A percentile compares a stretch with the other conserved stretches of the same genome.
These are phyloP conservation scores for Nomada ruficornis DNA, from an alignment of 2,888 invertebrate species.

Conservation along the genomic window DNA sequence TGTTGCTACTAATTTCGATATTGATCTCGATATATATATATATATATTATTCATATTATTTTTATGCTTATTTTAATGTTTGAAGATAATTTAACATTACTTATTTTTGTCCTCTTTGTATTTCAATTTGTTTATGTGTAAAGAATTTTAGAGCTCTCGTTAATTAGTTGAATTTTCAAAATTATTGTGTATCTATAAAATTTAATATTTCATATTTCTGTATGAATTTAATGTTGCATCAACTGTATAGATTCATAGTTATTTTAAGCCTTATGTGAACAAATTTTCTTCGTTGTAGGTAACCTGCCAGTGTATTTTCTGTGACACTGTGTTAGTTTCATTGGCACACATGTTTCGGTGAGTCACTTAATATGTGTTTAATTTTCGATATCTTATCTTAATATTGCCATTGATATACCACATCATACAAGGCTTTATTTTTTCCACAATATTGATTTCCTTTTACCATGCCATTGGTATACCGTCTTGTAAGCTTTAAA, in stretches of 20 bases:
- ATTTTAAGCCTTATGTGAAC: background rate
- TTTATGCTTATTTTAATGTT: background rate
- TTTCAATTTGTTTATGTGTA: background rate
- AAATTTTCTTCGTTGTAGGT: conserved; percentile 33
- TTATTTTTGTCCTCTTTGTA: background rate
- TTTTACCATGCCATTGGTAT: background rate
- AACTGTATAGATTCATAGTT: background rate
- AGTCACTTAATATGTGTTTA: conserved; percentile 35
- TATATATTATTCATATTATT: background rate
- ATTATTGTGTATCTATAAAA: too few relatives aligned
- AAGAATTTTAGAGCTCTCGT: background rate
- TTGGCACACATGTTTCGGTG: conserved; percentile 50
- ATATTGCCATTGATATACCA: conserved; percentile 31
- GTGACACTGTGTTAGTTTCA: background rate
- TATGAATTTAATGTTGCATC: too few relatives aligned
- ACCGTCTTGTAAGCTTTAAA: background rate
- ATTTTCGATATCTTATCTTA: conserved; percentile 32
- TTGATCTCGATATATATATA: background rate
- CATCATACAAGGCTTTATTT: background rate
- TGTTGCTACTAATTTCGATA: background rate
- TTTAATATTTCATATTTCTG: too few relatives aligned
- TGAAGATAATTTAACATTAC: background rate
- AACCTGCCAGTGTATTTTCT: conserved; percentile 16
- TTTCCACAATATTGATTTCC: background rate
- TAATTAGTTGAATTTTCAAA: background rate